Evolutionary conservation across 2,113 vertebrate species (phyloP), one percentile per base, ranked within the genome.

Genomic region (Entomyzon cyanotis): DNA sequence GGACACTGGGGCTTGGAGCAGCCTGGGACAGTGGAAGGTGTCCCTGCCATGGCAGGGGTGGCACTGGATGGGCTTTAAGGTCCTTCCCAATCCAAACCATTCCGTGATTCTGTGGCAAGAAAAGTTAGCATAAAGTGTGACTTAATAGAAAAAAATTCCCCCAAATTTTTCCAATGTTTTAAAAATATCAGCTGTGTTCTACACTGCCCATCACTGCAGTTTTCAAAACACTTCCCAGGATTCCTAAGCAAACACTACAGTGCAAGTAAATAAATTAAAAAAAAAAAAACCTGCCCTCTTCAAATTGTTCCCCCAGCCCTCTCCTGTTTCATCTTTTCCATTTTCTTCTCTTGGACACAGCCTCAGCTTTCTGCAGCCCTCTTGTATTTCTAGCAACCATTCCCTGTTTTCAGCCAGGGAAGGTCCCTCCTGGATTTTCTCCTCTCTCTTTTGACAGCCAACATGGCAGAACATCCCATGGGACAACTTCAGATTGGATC

Each of bases 21-120:
- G 0, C 16, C 53, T 68, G 70, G 15, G 14, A 17, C 0, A 7
- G 20, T 68, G 47, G 20, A 4, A 68, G 28, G 11, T n/a, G 47
- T 41, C n/a, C 28, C 56, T n/a, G 62, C 14, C 39, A 15, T 15
- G 44, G 52, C 30, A 75, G 3, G 23, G 16, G 5, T 42, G 42
- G 15, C 1, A 60, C 4, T 7, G 24, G 13, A 7, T 35, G 23
- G 10, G 13, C 4, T 76, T 55, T 69, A 6, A 41, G 21, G 5
- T 18, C n/a, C 7, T 9, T 82, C 37, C 8, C n/a, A 53, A 53
- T 24, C 4, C 39, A 75, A 82, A 46, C 24, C 3, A 47, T 12
- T 60, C 53, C 18, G 21, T 10, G 21, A 83, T 53, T 68, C 53
- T 41, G 22, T 35, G 41, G 11, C 46, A 60, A 68, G 25, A 84